Evolutionary conservation across 2,113 vertebrate species (phyloP).

Genomic region (Canis aureus): DNA sequence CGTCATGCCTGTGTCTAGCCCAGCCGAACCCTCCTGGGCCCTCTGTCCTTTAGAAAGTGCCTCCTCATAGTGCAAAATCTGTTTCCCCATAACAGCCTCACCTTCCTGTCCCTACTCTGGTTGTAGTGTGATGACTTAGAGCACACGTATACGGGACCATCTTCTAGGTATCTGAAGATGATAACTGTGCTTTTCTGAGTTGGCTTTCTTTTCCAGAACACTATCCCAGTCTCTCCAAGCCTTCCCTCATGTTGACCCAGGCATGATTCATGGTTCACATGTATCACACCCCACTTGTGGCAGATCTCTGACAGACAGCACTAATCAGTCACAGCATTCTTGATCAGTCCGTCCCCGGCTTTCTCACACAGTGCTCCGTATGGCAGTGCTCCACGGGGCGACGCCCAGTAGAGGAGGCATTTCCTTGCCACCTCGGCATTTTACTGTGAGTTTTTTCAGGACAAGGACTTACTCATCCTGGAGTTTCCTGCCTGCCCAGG

Average conservation of each 20-base stretch:
- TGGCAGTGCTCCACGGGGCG: background rate
- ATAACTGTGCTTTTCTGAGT: background rate
- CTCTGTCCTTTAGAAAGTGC: background rate
- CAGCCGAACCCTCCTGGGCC: background rate
- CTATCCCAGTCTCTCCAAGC: background rate
- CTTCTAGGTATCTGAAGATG: background rate
- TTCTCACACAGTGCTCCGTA: background rate
- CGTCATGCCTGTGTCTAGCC: background rate
- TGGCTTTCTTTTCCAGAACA: background rate
- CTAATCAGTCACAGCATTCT: background rate
- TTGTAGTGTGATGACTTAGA: background rate
- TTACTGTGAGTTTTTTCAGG: background rate
- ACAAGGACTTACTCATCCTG: background rate
- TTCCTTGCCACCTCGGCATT: background rate
- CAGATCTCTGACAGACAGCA: background rate
- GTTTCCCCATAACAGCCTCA: background rate
- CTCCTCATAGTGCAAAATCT: background rate
- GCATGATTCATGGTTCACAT: background rate
- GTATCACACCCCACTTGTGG: background rate
- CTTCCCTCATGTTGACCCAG: background rate
- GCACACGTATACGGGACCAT: background rate
- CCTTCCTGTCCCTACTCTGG: background rate
- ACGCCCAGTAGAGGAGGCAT: background rate
- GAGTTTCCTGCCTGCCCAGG: background rate
- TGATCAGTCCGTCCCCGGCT: background rate